Conservation (phyloP, 1,140 invertebrate species). For the Aphis craccivora region DNA sequence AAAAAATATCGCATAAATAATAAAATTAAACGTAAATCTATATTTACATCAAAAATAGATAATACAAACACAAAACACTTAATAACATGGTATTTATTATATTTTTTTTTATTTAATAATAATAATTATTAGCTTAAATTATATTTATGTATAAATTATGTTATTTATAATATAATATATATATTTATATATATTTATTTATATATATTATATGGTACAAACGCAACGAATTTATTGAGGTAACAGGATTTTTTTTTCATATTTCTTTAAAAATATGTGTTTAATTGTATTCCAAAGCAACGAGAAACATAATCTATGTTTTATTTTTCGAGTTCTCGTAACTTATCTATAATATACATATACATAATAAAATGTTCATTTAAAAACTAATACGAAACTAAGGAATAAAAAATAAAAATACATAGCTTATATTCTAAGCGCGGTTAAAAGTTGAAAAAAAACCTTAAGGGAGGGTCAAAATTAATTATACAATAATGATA, state of each 20-base stretch:
- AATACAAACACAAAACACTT: slow-evolving; percentile 58
- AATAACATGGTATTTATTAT: slow-evolving; percentile 56
- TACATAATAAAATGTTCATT: not conserved
- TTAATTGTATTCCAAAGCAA: slow-evolving; percentile 44
- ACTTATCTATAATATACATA: slow-evolving; percentile 41
- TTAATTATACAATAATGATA: slow-evolving; percentile 9
- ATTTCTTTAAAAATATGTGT: slow-evolving; percentile 49
- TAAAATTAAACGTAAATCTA: slow-evolving; percentile 56
- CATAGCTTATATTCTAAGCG: slow-evolving; percentile 48
- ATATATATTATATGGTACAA: slow-evolving; percentile 54
- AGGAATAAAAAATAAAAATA: slow-evolving; percentile 55
- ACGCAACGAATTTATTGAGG: slow-evolving; percentile 57
- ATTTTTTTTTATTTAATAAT: slow-evolving; percentile 44
- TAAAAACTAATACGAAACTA: slow-evolving; percentile 27
- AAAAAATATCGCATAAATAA: slow-evolving; percentile 51
- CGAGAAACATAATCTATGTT: slow-evolving; percentile 34
- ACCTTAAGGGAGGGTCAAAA: not conserved
- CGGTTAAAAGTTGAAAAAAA: slow-evolving; percentile 28
- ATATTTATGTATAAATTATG: slow-evolving; percentile 42
- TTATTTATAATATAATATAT: slow-evolving; percentile 21
- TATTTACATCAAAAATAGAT: slow-evolving; percentile 58
- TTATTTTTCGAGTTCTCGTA: slow-evolving; percentile 12
- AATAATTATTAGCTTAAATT: slow-evolving; percentile 41
- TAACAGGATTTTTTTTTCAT: slow-evolving; percentile 57
- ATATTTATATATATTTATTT: slow-evolving; percentile 37